These are phyloP conservation scores for Teleiodes luculella DNA, from an alignment of 2,888 invertebrate genomes.

Conservation along the genomic window DNA sequence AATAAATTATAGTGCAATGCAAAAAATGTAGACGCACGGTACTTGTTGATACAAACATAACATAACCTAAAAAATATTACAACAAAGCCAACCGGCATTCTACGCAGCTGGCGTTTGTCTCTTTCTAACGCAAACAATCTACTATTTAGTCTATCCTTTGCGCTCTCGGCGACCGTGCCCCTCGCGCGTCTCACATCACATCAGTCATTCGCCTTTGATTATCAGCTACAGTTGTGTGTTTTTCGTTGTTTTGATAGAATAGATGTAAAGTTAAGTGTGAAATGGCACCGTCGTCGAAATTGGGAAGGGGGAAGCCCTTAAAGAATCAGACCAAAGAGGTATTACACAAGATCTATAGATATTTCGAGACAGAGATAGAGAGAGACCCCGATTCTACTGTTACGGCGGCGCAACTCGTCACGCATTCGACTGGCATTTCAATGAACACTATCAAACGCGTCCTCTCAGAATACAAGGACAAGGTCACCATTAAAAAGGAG, in stretches of 20 bases:
- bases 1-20: too few species aligned
- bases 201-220: constrained; percentile 39
- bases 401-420: constrained; percentile 36
- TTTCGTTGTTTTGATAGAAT: constrained; percentile 22
- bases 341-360: constrained; percentile 34
- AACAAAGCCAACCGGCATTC: constrained; percentile 10
- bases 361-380: constrained; percentile 36
- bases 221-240: constrained; percentile 36
- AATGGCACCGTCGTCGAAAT: constrained; percentile 35
- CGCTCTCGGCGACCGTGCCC: constrained; percentile 13
- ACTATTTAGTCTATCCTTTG: constrained; percentile 23
- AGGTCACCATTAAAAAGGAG: constrained; percentile 27
- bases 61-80: constrained; percentile 9
- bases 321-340: constrained; percentile 39
- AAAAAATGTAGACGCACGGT: neutral
- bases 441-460: constrained; percentile 33
- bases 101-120: constrained; percentile 16
- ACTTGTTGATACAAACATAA: neutral
- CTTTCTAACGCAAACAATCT: constrained; percentile 18
- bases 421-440: constrained; percentile 38
- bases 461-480: constrained; percentile 28
- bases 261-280: neutral
- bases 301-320: constrained; percentile 36
- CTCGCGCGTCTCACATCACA: constrained; percentile 24
- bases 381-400: constrained; percentile 37